Evolutionary conservation across 2,113 vertebrate species (phyloP).

Genomic region (Entelurus aequoreus): DNA sequence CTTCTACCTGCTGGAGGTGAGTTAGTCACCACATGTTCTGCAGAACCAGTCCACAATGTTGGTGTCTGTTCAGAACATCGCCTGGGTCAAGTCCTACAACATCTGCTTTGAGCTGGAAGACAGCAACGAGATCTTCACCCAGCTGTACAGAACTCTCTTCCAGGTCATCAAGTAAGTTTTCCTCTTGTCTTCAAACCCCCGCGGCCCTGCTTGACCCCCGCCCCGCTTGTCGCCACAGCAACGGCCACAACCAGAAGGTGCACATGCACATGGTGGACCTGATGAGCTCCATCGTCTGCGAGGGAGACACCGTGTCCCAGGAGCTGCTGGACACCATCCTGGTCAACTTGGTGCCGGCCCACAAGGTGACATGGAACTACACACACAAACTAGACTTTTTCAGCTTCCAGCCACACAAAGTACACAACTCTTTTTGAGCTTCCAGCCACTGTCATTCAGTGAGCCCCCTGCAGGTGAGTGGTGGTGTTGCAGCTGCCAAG

Average conservation of each 20-base stretch:
- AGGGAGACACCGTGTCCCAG: constrained; percentile 96
- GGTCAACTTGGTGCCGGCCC: constrained; percentile 95
- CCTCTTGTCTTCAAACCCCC: neutral
- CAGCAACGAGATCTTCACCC: constrained; percentile 99
- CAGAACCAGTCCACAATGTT: neutral
- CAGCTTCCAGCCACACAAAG: neutral
- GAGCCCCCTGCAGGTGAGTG: constrained; percentile 64
- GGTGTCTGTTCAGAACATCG: constrained; percentile 82
- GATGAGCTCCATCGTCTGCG: constrained; percentile 98
- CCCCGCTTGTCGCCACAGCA: constrained; percentile 73
- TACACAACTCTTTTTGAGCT: neutral
- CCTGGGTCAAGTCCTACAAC: constrained; percentile 99
- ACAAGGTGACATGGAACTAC: constrained; percentile 79
- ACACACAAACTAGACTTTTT: neutral
- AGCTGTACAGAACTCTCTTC: constrained; percentile 94
- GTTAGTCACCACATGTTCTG: constrained; percentile 1
- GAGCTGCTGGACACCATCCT: constrained; percentile 95
- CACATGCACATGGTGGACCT: constrained; percentile 99
- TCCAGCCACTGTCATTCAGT: constrained; percentile 52
- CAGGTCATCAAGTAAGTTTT: constrained; percentile 96
- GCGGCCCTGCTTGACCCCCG: neutral
- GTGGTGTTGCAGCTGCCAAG: constrained; percentile 32
- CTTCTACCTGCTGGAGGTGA: constrained; percentile 96
- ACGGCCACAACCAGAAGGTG: constrained; percentile 98
- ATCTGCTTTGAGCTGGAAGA: constrained; percentile 99